These are phyloP conservation scores for Microtus ochrogaster DNA, from an alignment of 2,113 vertebrate species.

Conservation along the genomic window DNA sequence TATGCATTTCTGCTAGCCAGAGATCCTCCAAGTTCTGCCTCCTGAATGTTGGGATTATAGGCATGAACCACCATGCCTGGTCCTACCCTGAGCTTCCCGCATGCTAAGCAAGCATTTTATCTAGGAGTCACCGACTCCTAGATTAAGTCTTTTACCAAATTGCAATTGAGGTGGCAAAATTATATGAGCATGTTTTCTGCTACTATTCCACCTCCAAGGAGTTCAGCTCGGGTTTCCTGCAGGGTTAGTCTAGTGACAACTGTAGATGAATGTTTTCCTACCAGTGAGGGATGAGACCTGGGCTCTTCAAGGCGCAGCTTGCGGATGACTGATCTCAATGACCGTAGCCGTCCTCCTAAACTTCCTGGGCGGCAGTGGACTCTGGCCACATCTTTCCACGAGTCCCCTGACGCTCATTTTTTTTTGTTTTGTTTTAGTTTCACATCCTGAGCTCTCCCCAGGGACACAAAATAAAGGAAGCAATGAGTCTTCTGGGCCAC, in stretches of 20 bases:
- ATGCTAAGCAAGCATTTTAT: not conserved
- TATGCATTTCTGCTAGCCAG: too few species aligned
- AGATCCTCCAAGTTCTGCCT: not conserved
- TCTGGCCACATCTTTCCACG: not conserved
- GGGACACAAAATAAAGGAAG: slow-evolving; percentile 20
- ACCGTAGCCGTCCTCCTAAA: not conserved
- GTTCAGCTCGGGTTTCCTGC: not conserved
- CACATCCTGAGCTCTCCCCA: not conserved
- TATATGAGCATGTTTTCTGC: not conserved
- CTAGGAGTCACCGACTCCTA: not conserved
- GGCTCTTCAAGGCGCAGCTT: not conserved
- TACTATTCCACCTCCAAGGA: not conserved
- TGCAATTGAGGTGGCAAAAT: not conserved
- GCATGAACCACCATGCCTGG: not conserved
- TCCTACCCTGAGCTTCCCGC: not conserved
- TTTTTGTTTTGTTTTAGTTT: not conserved
- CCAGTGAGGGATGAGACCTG: not conserved
- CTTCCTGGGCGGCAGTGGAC: not conserved
- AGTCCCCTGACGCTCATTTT: not conserved
- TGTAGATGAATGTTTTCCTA: not conserved
- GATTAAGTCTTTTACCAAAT: not conserved
- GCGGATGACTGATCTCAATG: not conserved
- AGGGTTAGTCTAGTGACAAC: not conserved
- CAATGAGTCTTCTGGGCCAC: not conserved
- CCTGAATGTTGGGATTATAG: not conserved